A percentile compares a stretch with the other conserved stretches of the same genome.
phyloP scores from a whole-genome alignment of 2,888 invertebrate genomes.

The Eumerus sabulonum region DNA sequence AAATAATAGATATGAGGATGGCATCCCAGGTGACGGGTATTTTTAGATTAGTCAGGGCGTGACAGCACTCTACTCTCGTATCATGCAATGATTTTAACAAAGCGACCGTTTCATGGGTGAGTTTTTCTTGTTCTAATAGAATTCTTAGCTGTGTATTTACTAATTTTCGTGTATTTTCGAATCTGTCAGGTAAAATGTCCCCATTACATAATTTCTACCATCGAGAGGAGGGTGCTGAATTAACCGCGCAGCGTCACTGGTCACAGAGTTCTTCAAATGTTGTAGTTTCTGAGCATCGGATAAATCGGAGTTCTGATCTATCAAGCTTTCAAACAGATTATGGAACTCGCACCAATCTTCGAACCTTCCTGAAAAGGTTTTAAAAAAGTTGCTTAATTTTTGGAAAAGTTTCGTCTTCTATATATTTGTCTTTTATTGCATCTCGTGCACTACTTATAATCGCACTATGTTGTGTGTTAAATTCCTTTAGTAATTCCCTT shows the following conservation, averaged over 20 bases:
- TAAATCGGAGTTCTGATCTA: background rate
- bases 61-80: constrained; percentile 16
- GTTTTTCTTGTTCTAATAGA: constrained; percentile 11
- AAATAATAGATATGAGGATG: constrained; percentile 8
- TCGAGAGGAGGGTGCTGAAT: constrained; percentile 12
- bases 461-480: too few species aligned
- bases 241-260: background rate
- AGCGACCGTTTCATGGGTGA: constrained; percentile 10
- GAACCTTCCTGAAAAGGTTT: background rate
- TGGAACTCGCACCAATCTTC: constrained; percentile 1
- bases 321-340: background rate
- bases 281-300: constrained; percentile 13
- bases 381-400: too few species aligned
- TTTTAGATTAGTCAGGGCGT: constrained; percentile 12
- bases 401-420: too few species aligned
- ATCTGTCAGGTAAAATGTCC: constrained; percentile 12
- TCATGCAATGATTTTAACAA: constrained; percentile 5
- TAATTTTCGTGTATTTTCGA: constrained; percentile 13
- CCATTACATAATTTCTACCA: constrained; percentile 11
- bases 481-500: too few species aligned
- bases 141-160: constrained; percentile 21
- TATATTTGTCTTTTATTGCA: too few species aligned
- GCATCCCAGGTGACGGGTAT: constrained; percentile 9
- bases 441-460: too few species aligned
- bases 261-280: constrained; percentile 2